phyloP scores from a whole-genome alignment of 2,888 invertebrate species.

The Phorcus lineatus region DNA sequence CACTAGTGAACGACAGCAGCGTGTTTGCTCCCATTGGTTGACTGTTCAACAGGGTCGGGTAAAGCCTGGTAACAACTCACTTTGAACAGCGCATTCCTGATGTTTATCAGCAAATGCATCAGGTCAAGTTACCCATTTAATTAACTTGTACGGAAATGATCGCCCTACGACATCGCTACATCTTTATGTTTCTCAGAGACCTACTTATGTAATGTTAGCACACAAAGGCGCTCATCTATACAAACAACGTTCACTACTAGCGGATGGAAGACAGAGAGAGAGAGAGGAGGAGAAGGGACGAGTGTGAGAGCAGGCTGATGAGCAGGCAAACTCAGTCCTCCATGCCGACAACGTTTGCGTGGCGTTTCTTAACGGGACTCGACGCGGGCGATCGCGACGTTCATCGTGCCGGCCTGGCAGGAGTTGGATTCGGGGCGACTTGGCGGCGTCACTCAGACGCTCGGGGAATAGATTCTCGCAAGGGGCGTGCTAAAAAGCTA shows the following conservation, averaged over 20 bases:
- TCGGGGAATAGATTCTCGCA: constrained; percentile 4
- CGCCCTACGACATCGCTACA: background rate
- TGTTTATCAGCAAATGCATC: background rate
- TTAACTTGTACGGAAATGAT: constrained; percentile 7
- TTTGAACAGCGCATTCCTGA: background rate
- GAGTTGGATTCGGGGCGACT: background rate
- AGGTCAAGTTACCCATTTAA: background rate
- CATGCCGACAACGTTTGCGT: constrained; percentile 1
- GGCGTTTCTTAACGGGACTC: background rate
- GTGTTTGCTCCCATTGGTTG: too few species aligned
- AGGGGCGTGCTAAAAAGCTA: constrained; percentile 4
- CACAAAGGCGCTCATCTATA: background rate
- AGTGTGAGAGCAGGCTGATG: background rate
- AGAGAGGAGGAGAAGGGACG: background rate
- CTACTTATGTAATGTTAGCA: background rate
- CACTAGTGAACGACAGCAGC: too few species aligned
- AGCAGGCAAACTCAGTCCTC: background rate
- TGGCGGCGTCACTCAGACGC: background rate
- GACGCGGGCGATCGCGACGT: constrained; percentile 13
- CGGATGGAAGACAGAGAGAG: background rate
- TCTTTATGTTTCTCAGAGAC: background rate
- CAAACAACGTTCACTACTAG: background rate
- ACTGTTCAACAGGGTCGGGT: too few species aligned
- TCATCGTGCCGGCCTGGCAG: background rate
- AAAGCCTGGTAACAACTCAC: too few species aligned